phyloP scores from a whole-genome alignment of 1,140 invertebrate genomes.

The Amyelois transitella region DNA sequence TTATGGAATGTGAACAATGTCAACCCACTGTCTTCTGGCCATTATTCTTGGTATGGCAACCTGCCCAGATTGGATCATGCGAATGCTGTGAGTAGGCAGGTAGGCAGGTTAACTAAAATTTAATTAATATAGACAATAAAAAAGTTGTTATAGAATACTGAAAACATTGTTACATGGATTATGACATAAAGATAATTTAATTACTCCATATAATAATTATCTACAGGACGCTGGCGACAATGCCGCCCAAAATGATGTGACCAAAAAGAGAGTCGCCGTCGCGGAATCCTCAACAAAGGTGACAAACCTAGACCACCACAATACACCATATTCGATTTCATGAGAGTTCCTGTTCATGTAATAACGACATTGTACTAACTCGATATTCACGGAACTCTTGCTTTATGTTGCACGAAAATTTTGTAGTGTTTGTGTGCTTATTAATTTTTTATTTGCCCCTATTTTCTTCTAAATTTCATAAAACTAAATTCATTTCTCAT shows the following conservation, averaged over 20 bases:
- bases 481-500: constrained; percentile 7
- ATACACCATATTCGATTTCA: no score
- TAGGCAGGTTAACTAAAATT: no score
- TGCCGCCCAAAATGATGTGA: constrained; percentile 43
- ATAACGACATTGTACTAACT: background rate
- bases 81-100: no score
- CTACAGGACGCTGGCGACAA: constrained; percentile 55
- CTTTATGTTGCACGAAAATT: constrained; percentile 2
- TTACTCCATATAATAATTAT: background rate
- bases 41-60: no score
- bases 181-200: no score
- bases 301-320: no score
- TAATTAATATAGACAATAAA: no score
- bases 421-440: constrained; percentile 38
- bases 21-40: no score
- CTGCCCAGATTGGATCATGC: no score
- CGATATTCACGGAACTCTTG: background rate
- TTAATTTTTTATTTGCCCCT: constrained; percentile 41
- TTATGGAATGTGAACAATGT: no score
- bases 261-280: constrained; percentile 52
- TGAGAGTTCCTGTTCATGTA: background rate
- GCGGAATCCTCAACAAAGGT: constrained; percentile 49
- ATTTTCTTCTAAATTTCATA: constrained; percentile 7
- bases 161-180: no score
- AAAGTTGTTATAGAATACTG: no score